phyloP scores from a whole-genome alignment of 2,113 vertebrate genomes.

The Toxotes chatareus region DNA sequence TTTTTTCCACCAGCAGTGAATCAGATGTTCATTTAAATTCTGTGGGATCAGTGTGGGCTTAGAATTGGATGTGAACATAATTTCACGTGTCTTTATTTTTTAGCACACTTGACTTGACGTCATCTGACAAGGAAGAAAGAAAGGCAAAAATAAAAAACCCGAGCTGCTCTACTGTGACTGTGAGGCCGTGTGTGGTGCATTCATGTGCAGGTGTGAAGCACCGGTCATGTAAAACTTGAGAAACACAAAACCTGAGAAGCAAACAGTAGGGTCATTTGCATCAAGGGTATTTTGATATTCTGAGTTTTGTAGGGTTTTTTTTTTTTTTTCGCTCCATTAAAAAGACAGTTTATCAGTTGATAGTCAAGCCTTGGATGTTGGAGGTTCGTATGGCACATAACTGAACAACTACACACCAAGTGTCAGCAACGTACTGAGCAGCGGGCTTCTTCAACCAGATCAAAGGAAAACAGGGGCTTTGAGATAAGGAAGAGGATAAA shows the following conservation, averaged over 20 bases:
- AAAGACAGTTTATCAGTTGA: background rate
- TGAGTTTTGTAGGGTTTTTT: background rate
- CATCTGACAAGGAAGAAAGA: slow-evolving; percentile 24
- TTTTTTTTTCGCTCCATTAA: background rate
- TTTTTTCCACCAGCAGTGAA: background rate
- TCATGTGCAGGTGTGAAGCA: background rate
- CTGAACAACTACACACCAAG: slow-evolving; percentile 2
- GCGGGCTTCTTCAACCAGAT: slow-evolving; percentile 5
- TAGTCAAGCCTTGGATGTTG: slow-evolving; percentile 2
- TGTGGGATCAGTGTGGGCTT: background rate
- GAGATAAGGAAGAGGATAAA: background rate
- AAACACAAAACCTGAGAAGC: background rate
- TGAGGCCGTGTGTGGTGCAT: background rate
- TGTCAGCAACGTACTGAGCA: background rate
- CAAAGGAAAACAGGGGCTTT: slow-evolving; percentile 12
- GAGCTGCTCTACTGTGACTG: background rate
- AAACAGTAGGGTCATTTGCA: background rate
- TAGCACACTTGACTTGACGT: background rate
- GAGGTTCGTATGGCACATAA: slow-evolving; percentile 6
- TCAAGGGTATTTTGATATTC: background rate
- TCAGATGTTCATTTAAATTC: slow-evolving; percentile 8
- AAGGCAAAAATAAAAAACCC: background rate
- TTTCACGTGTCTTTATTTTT: slow-evolving; percentile 10
- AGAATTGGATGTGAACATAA: background rate
- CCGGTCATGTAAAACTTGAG: background rate